These are phyloP conservation scores for Tarsius wallacei DNA, from an alignment of 2,797 vertebrate species.

Conservation along the genomic window DNA sequence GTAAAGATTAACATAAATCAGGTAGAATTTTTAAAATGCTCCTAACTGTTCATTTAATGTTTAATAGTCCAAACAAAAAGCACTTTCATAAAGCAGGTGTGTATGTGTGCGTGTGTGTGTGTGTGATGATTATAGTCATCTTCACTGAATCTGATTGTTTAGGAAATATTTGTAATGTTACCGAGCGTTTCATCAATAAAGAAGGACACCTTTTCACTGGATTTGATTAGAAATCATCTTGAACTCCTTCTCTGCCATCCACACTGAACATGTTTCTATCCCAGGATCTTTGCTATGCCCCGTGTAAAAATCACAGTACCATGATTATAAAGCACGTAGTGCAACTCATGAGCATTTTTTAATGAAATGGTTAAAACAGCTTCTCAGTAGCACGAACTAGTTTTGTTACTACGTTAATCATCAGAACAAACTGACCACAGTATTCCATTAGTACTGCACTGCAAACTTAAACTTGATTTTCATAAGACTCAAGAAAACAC, in stretches of 20 bases:
- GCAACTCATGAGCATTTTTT: neutral
- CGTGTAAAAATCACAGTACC: neutral
- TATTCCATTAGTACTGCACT: neutral
- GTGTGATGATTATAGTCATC: neutral
- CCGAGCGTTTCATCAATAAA: slow-evolving; percentile 14
- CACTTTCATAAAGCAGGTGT: neutral
- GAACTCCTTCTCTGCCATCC: neutral
- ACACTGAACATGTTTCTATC: neutral
- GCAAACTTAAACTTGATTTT: neutral
- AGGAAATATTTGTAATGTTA: neutral
- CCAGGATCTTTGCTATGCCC: neutral
- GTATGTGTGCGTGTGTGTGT: neutral
- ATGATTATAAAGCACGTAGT: neutral
- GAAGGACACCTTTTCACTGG: neutral
- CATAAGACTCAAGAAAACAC: neutral
- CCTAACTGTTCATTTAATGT: neutral
- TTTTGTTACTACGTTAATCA: neutral
- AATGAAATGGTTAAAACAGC: neutral
- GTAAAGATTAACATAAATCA: neutral
- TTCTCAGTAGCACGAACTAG: neutral
- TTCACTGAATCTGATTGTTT: neutral
- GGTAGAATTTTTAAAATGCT: neutral
- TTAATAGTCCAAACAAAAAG: neutral
- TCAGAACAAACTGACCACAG: neutral
- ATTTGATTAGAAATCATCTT: slow-evolving; percentile 28